phyloP scores from a whole-genome alignment of 2,888 invertebrate species.

The Campopleginae sp. region DNA sequence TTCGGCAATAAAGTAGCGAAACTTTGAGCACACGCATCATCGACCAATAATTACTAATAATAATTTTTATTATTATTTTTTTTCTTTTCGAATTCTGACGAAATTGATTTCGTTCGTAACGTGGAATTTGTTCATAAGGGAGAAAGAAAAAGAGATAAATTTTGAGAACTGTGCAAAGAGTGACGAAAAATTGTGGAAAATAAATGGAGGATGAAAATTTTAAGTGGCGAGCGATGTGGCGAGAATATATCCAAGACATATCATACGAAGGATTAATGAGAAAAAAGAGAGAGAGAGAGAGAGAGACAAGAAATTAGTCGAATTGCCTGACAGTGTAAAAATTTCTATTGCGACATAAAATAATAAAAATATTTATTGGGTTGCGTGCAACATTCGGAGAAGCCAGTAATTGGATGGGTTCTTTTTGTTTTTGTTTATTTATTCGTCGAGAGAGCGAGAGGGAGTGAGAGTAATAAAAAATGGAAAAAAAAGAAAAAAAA shows the following conservation, averaged over 20 bases:
- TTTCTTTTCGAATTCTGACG: too few species aligned
- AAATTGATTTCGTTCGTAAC: neutral
- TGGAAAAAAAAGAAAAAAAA: neutral
- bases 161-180: slow-evolving; percentile 2
- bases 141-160: slow-evolving; percentile 43
- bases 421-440: slow-evolving; percentile 27
- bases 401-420: neutral
- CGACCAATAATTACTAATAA: too few species aligned
- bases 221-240: slow-evolving; percentile 78
- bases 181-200: neutral
- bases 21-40: too few species aligned
- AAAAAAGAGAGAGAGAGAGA: slow-evolving; percentile 68
- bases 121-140: neutral
- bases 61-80: too few species aligned
- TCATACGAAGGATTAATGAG: slow-evolving; percentile 75
- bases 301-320: slow-evolving; percentile 77
- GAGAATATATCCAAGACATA: slow-evolving; percentile 83
- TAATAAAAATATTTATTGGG: slow-evolving; percentile 57
- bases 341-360: slow-evolving; percentile 77
- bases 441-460: slow-evolving; percentile 1
- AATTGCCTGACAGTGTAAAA: slow-evolving; percentile 83
- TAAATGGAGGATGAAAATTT: slow-evolving; percentile 75
- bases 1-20: too few species aligned
- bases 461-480: slow-evolving; percentile 22
- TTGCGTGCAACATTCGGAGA: slow-evolving; percentile 78